Evolutionary conservation across 2,888 invertebrate species (phyloP).

Genomic region (Eristalis arbustorum): DNA sequence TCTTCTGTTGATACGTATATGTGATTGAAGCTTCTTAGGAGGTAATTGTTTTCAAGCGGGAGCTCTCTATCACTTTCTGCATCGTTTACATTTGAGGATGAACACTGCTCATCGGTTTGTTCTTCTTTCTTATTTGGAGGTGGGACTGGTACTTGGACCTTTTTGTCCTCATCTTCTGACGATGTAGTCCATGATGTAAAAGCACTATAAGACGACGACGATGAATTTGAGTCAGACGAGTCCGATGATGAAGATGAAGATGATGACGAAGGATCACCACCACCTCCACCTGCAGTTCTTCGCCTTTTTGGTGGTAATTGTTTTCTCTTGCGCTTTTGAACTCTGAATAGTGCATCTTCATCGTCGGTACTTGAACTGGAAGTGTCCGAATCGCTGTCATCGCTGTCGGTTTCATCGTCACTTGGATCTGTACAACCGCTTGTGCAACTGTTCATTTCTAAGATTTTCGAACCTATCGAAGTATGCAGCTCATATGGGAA

Average conservation of each 20-base stretch:
- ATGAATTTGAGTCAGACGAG: conserved; percentile 42
- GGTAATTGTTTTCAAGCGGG: conserved; percentile 74
- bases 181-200: conserved; percentile 50
- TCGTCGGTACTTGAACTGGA: neutral
- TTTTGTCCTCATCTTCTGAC: conserved; percentile 40
- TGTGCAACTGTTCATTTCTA: conserved; percentile 75
- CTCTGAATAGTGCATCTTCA: conserved; percentile 7
- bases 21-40: conserved; percentile 76
- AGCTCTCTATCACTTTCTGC: conserved; percentile 50
- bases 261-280: conserved; percentile 36
- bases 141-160: neutral
- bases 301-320: conserved; percentile 13
- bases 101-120: neutral
- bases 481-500: conserved; percentile 74
- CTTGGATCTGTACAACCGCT: conserved; percentile 59
- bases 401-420: conserved; percentile 31
- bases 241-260: conserved; percentile 34
- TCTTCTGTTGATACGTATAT: conserved; percentile 72
- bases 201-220: conserved; percentile 28
- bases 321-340: conserved; percentile 11
- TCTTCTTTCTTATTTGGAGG: neutral
- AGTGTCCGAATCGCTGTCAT: conserved; percentile 3
- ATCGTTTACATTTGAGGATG: conserved; percentile 5
- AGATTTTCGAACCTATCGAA: conserved; percentile 62
- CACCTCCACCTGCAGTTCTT: conserved; percentile 15